phyloP scores from a whole-genome alignment of 2,797 vertebrate species.

The Tarsius wallacei region DNA sequence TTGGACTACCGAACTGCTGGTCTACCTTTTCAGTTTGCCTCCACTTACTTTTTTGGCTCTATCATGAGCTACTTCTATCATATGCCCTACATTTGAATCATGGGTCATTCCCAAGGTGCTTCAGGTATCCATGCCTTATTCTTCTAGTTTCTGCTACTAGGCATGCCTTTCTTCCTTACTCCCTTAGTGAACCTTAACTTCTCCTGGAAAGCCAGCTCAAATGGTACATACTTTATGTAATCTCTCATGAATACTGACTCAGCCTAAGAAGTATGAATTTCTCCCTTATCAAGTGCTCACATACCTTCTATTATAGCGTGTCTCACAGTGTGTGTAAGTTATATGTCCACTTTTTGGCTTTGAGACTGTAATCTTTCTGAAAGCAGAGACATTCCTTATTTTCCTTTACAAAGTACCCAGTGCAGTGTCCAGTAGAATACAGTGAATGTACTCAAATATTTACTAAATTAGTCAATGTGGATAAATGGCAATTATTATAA shows the following conservation, averaged over 20 bases:
- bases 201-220: not conserved
- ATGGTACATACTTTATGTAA: not conserved
- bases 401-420: slow-evolving; percentile 31
- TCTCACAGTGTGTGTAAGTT: not conserved
- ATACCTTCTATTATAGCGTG: not conserved
- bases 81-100: not conserved
- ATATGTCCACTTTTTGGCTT: not conserved
- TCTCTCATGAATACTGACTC: not conserved
- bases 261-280: not conserved
- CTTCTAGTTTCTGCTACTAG: not conserved
- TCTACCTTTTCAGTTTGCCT: not conserved
- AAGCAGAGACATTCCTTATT: not conserved
- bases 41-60: not conserved
- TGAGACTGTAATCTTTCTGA: not conserved
- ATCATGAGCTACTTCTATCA: not conserved
- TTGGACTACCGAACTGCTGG: not conserved
- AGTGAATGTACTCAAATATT: not conserved
- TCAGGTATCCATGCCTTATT: not conserved
- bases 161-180: not conserved
- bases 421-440: not conserved
- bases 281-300: not conserved
- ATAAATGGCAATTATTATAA: slow-evolving; percentile 47
- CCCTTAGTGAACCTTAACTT: not conserved
- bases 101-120: not conserved
- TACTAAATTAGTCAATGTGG: slow-evolving; percentile 17